Conservation (phyloP, 2,113 vertebrate species). For the Alligator sinensis region DNA sequence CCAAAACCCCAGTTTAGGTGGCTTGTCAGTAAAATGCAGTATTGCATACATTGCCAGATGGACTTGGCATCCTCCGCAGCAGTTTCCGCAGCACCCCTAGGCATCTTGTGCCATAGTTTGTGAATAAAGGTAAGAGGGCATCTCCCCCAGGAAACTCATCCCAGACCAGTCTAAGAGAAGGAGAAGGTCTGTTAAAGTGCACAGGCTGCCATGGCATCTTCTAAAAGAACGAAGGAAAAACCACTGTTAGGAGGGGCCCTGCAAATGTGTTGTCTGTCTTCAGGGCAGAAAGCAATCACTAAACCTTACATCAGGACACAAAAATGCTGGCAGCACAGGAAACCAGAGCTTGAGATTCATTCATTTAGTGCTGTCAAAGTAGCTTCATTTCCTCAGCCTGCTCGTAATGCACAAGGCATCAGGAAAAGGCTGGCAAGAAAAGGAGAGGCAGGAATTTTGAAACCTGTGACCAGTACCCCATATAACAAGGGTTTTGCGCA, state of each 20-base stretch:
- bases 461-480: too few species aligned
- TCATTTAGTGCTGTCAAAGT: background rate
- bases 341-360: background rate
- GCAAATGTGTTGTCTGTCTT: background rate
- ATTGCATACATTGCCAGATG: background rate
- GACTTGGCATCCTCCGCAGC: background rate
- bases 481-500: too few species aligned
- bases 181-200: background rate
- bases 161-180: background rate
- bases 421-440: background rate
- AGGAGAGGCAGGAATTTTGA: background rate
- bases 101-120: too few species aligned
- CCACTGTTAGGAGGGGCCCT: background rate
- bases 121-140: background rate
- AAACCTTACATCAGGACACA: background rate
- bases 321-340: background rate
- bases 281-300: background rate
- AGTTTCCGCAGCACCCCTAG: background rate
- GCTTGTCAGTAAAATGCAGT: background rate
- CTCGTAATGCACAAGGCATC: background rate
- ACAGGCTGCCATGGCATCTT: background rate
- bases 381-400: background rate
- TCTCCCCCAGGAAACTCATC: background rate
- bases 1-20: background rate
- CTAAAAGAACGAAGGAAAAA: background rate